Base-by-base conservation (phyloP, 2,113 vertebrate genomes). In the Pseudolaguvia tuberculata region DNA sequence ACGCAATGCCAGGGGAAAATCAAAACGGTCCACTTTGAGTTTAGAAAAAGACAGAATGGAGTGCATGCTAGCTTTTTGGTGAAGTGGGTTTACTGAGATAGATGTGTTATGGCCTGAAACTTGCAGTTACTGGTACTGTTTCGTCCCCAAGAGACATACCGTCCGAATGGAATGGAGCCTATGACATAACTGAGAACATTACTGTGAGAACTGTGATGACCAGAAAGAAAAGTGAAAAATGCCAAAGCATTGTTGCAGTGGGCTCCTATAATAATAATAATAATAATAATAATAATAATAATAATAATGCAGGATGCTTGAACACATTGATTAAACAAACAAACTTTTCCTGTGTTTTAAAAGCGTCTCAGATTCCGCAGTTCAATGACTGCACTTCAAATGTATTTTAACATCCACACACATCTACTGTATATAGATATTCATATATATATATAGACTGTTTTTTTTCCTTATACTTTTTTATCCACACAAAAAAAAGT, bases 391-490 rank as follows among this genome's bases (percentile, higher is more conserved):
- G 87, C 82, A 80, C 84, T 86, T 83, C 81, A 84, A 83, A 88
- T 85, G 82, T 84, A 85, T 84, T 85, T 88, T 81, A 78, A 83
- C 76, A 74, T 83, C 81, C 81, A 84, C 85, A 84, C 88, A 88
- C 87, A 84, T 88, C 81, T 89, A 90, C 75, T 65, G 63, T 80
- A 80, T 83, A 80, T 80, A 80, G 81, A 80, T 80, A 83, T 78
- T 77, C 84, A 87, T 88, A 90, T 87, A 88, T 88, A 90, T 87
- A 88, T 89, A 88, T 85, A 88, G 84, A 88, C 87, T 87, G 88
- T 3, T 85, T 87, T 89, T 88, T 83, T 85, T 75, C 39, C 48
- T 70, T 78, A 76, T 87, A 82, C 80, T 84, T 88, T 84, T 83
- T 87, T 86, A 81, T 85, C 69, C 84, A 86, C 89, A 89, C 90